A percentile compares a stretch with the other conserved stretches of the same genome.
phyloP scores from a whole-genome alignment of 2,888 invertebrate species.

The Stomorhina lunata region DNA sequence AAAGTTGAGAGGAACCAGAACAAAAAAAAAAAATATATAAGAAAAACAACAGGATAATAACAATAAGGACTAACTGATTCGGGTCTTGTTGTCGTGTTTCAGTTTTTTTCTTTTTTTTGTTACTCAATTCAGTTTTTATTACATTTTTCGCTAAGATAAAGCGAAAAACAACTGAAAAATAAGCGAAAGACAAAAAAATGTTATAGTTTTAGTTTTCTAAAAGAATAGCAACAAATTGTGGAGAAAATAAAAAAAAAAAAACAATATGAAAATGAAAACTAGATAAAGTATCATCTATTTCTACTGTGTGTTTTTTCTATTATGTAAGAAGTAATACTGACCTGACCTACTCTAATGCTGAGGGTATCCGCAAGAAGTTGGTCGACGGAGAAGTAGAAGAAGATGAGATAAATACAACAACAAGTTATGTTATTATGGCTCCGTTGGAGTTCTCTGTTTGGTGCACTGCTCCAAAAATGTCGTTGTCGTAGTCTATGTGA shows the following conservation, averaged over 20 bases:
- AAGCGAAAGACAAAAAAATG: not conserved
- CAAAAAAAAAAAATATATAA: not conserved
- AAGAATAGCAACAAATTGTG: conserved; percentile 13
- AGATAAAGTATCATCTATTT: too few species aligned
- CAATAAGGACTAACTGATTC: conserved; percentile 3
- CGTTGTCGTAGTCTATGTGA: not conserved
- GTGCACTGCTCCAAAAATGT: conserved; percentile 62
- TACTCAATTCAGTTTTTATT: too few species aligned
- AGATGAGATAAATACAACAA: conserved; percentile 34
- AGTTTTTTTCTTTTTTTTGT: too few species aligned
- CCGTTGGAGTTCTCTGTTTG: conserved; percentile 58
- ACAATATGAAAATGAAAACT: conserved; percentile 19
- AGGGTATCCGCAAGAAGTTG: conserved; percentile 35
- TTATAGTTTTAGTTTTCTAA: not conserved
- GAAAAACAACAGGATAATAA: conserved; percentile 35
- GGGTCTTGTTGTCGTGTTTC: not conserved
- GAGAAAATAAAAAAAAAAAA: not conserved
- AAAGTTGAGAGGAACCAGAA: not conserved
- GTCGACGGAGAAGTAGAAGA: not conserved
- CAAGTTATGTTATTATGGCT: conserved; percentile 42
- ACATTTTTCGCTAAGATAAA: not conserved
- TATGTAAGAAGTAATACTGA: conserved; percentile 62
- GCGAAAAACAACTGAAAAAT: not conserved
- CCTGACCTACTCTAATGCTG: conserved; percentile 61
- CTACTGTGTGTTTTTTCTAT: too few species aligned